Evolutionary conservation across 2,888 invertebrate species (phyloP).

Genomic region (Strigamia transsilvanica): DNA sequence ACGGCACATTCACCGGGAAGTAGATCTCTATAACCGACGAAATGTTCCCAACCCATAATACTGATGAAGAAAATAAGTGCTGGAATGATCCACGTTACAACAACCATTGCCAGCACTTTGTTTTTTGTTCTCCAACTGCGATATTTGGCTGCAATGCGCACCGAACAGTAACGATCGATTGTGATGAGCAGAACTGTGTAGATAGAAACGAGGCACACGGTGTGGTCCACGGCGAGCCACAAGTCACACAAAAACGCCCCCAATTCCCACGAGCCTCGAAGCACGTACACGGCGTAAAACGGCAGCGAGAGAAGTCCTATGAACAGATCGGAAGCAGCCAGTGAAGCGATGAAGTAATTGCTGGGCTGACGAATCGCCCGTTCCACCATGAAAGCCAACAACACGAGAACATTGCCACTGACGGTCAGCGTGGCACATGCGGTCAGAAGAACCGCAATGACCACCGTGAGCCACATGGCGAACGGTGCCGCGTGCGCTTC

Average conservation of each 20-base stretch:
- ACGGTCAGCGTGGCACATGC: constrained; percentile 91
- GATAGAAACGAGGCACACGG: constrained; percentile 97
- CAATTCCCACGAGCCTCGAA: constrained; percentile 96
- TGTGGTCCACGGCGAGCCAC: constrained; percentile 98
- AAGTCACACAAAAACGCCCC: constrained; percentile 95
- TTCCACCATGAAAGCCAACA: constrained; percentile 94
- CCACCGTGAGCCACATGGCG: constrained; percentile 85
- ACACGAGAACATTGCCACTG: constrained; percentile 93
- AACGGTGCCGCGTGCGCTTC: constrained; percentile 74
- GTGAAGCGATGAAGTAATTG: constrained; percentile 98
- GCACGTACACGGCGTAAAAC: constrained; percentile 96
- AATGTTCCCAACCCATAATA: constrained; percentile 99
- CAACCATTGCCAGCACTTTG: constrained; percentile 93
- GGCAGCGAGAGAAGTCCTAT: constrained; percentile 99
- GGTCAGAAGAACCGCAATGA: constrained; percentile 86
- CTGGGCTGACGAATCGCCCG: constrained; percentile 93
- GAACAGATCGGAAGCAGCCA: constrained; percentile 95
- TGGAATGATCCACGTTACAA: constrained; percentile 96
- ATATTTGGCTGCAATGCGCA: constrained; percentile 95
- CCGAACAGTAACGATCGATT: constrained; percentile 96
- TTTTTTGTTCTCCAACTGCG: constrained; percentile 95
- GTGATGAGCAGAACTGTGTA: constrained; percentile 99
- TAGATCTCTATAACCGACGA: constrained; percentile 89
- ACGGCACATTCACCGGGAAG: constrained; percentile 90
- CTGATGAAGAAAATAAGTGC: constrained; percentile 95